These are phyloP conservation scores for Motacilla alba DNA, from an alignment of 2,113 vertebrate genomes.

Conservation along the genomic window DNA sequence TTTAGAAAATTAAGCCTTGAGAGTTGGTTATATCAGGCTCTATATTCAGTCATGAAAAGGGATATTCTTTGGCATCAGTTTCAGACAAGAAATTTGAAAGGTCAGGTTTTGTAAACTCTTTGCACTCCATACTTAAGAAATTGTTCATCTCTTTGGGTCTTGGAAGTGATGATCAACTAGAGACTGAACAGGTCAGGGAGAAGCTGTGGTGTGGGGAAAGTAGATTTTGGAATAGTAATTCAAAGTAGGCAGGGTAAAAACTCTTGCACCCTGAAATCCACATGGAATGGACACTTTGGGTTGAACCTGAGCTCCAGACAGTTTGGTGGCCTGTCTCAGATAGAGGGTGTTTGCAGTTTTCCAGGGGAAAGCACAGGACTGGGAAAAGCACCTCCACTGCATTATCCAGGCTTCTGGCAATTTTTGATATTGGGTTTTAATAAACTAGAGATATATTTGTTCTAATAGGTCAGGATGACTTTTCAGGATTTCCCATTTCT, in stretches of 20 bases:
- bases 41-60: neutral
- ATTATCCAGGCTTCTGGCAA: neutral
- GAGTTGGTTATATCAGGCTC: neutral
- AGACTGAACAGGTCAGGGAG: neutral
- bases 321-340: neutral
- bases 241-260: neutral
- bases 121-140: neutral
- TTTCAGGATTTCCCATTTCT: neutral
- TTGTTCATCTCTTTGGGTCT: neutral
- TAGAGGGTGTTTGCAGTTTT: neutral
- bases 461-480: neutral
- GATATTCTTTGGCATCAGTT: neutral
- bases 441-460: neutral
- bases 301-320: neutral
- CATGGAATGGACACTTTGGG: fast-evolving
- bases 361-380: neutral
- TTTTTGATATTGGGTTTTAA: neutral
- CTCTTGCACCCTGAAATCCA: neutral
- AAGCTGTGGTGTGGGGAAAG: neutral
- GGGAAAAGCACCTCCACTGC: neutral
- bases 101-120: neutral
- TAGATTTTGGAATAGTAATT: neutral
- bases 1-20: neutral
- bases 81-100: neutral
- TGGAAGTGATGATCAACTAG: neutral